Base-by-base conservation (phyloP, 2,888 invertebrate genomes). In the Harpalus rubripes region DNA sequence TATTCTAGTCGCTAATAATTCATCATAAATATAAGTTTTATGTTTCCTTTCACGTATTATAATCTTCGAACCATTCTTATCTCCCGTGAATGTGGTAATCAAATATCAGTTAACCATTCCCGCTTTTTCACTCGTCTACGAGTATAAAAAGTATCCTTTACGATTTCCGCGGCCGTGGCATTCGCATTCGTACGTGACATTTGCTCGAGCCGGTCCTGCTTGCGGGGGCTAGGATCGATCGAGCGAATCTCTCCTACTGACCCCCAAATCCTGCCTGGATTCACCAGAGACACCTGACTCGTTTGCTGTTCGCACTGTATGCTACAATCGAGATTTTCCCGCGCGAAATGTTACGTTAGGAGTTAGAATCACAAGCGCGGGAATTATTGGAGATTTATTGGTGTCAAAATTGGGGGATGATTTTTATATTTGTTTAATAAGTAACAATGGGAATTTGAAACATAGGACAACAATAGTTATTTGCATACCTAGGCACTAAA, bases 241-340 rank as follows among this genome's bases (percentile, higher is more conserved):
- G 85, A 85, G 85, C 85, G 80, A 85, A 85, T 80, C 80, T 85
- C 85, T 72, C 72, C 80, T 72, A 80, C 85, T 80, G 85, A 78
- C 80, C 85, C 85, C 85, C 79, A 85, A 85, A 85, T 85, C 79
- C 85, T 80, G 80, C 58, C 80, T 83, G 83, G 83, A 83, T 83
- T 76, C 83, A 74, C 83, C 41, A 83, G 68, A 59, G 72, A 72
- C 68, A 32, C 82, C 72, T 74, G 82, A 74, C 82, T 74, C 58
- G 26, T 58, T 78, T 18, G 72, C 44, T n/a, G 15, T 72, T 15
- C 68, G n/a, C 58, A 82, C 56, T 52, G 65, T 15, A 72, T 82
- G 82, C 72, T 39, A 68, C 52, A 65, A 22, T 52, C 65, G 32
- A 61, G 32, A 68, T 16, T 68, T 41, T 26, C 18, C 82, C 72